Conservation (phyloP, 2,888 invertebrate genomes). For the Apamea epomidion region DNA sequence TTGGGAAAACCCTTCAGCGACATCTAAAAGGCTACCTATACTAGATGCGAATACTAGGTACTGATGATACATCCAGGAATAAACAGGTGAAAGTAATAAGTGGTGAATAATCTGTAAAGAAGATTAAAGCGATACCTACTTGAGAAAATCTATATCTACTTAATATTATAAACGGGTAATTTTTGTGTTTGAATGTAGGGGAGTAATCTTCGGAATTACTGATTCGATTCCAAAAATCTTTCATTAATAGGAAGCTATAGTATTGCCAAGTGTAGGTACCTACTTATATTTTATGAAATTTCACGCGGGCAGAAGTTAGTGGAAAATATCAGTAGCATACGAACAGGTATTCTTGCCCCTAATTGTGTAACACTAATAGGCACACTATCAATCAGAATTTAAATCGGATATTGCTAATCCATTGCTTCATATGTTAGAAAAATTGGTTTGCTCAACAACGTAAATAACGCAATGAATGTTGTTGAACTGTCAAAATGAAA, state of each 20-base stretch:
- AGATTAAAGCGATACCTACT: neutral
- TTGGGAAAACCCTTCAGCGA: slow-evolving; percentile 19
- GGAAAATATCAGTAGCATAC: neutral
- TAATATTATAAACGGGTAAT: neutral
- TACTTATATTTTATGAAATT: neutral
- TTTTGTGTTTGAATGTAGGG: neutral
- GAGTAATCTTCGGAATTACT: neutral
- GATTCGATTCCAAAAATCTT: neutral
- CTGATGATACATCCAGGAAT: neutral
- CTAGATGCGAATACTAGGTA: neutral
- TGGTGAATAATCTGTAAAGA: neutral
- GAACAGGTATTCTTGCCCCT: neutral
- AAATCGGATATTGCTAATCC: neutral
- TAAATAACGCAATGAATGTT: too few species aligned
- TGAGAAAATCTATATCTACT: neutral
- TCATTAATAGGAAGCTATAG: neutral
- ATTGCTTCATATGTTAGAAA: too few species aligned
- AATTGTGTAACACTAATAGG: too few species aligned
- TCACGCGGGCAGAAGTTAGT: neutral
- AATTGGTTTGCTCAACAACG: too few species aligned
- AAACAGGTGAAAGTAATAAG: neutral
- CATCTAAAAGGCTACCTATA: neutral
- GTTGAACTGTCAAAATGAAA: too few species aligned
- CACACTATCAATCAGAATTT: too few species aligned
- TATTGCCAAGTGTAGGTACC: neutral